Evolutionary conservation across 2,888 invertebrate species (phyloP), one percentile per base, ranked within the genome.

Genomic region (Synergus laeviventris): DNA sequence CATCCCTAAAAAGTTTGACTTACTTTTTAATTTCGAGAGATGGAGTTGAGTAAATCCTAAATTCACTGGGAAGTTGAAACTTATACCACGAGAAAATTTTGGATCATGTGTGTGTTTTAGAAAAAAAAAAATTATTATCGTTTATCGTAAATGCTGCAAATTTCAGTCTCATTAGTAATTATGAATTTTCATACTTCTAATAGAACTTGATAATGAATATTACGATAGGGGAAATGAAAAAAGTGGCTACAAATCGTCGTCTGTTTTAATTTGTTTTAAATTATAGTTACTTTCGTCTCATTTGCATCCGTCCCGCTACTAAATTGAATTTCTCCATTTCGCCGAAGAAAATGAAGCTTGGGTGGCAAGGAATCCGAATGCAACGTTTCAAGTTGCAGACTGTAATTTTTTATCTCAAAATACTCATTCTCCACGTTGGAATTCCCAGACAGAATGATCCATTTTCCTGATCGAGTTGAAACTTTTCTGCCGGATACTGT

Each of bases 261-360:
- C 56, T 56, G 21, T 56, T 56, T 56, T 56, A 56, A 56, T 56
- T 56, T 56, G 21, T 56, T 56, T 56, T 18, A 56, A 56, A 21
- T 56, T 21, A 21, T 56, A 42, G 42, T 42, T 42, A 42, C 42
- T 11, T 56, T 14, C 56, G 1, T 21, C 56, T 24, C 56, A 56
- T 56, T 56, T 56, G 24, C 56, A 56, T 56, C 56, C 21, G 3
- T 21, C 21, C 21, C 14, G 42, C 14, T 42, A 42, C 42, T 56
- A 11, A 56, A 56, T 21, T 56, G 21, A 56, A 21, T 56, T 56
- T 56, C 21, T 18, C 56, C 56, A 24, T 56, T 56, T 56, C 5
- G 5, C 56, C 21, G 1, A 56, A 56, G 56, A 56, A 56, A 56
- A 56, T 56, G 56, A 56, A 56, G 4, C 21, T 31, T 9, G 56